phyloP scores from a whole-genome alignment of 2,888 invertebrate genomes.

The Leptinotarsa rubiginosa region DNA sequence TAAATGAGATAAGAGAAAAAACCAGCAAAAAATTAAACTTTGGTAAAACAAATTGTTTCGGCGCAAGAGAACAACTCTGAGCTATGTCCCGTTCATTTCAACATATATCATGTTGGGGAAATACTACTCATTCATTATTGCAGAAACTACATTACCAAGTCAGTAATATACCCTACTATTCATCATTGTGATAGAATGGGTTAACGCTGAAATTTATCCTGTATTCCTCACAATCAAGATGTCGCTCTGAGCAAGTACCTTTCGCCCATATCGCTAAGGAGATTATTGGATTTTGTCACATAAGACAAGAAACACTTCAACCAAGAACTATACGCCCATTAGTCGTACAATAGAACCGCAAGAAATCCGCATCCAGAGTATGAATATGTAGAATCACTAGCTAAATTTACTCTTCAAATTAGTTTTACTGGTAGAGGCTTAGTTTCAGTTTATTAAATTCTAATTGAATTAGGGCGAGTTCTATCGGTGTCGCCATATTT shows the following conservation, averaged over 20 bases:
- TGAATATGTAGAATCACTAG: constrained; percentile 5
- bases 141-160: not conserved
- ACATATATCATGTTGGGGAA: not conserved
- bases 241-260: not conserved
- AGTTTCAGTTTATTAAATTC: constrained; percentile 9
- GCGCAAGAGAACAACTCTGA: not conserved
- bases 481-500: constrained; percentile 1
- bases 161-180: constrained; percentile 1
- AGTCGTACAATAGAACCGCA: constrained; percentile 5
- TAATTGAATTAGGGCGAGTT: not conserved
- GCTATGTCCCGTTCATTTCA: not conserved
- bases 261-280: not conserved
- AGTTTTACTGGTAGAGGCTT: not conserved
- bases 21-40: not conserved
- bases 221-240: not conserved
- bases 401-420: constrained; percentile 11
- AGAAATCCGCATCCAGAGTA: not conserved
- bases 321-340: not conserved
- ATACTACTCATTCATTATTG: not conserved
- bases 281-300: constrained; percentile 16
- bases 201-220: not conserved
- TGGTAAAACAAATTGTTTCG: not conserved
- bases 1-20: too few species aligned
- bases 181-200: constrained; percentile 1
- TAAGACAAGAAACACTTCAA: constrained; percentile 1